These are phyloP conservation scores for Ips typographus DNA, from an alignment of 1,140 invertebrate genomes.

Conservation along the genomic window DNA sequence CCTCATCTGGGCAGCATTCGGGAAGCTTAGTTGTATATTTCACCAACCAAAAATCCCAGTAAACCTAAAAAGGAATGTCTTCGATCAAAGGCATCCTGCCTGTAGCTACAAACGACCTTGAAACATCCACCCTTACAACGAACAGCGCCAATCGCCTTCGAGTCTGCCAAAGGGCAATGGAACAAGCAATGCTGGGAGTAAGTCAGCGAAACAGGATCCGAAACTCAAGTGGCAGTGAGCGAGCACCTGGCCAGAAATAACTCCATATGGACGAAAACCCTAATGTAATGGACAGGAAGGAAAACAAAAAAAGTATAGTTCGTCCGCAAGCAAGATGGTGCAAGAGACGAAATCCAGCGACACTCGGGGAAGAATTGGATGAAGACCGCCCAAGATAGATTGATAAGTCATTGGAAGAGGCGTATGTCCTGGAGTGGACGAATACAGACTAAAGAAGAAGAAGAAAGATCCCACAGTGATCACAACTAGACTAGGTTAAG, in stretches of 20 bases:
- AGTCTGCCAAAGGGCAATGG: slow-evolving; percentile 25
- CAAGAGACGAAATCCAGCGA: too few species aligned
- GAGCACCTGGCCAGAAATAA: slow-evolving; percentile 1
- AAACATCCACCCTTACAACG: slow-evolving; percentile 29
- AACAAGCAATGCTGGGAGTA: slow-evolving; percentile 28
- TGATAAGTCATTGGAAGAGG: too few species aligned
- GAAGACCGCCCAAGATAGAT: too few species aligned
- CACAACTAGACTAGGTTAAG: too few species aligned
- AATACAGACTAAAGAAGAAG: too few species aligned
- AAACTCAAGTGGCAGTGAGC: slow-evolving; percentile 8
- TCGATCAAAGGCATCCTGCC: slow-evolving; percentile 22
- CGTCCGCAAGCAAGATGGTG: neutral
- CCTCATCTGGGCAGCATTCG: slow-evolving; percentile 1
- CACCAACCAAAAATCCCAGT: slow-evolving; percentile 11
- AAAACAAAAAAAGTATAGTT: neutral
- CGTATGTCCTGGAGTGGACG: too few species aligned
- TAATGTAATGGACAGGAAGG: slow-evolving; percentile 10
- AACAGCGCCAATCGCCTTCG: slow-evolving; percentile 17
- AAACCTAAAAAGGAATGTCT: slow-evolving; percentile 20
- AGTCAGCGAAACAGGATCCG: slow-evolving; percentile 12
- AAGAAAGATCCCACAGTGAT: too few species aligned
- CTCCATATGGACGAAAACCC: slow-evolving; percentile 9
- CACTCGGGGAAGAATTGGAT: too few species aligned
- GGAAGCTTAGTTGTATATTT: slow-evolving; percentile 12
- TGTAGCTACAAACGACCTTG: slow-evolving; percentile 24